Base-by-base conservation (phyloP, 2,888 invertebrate genomes). In the Caenorhabditis wallacei region DNA sequence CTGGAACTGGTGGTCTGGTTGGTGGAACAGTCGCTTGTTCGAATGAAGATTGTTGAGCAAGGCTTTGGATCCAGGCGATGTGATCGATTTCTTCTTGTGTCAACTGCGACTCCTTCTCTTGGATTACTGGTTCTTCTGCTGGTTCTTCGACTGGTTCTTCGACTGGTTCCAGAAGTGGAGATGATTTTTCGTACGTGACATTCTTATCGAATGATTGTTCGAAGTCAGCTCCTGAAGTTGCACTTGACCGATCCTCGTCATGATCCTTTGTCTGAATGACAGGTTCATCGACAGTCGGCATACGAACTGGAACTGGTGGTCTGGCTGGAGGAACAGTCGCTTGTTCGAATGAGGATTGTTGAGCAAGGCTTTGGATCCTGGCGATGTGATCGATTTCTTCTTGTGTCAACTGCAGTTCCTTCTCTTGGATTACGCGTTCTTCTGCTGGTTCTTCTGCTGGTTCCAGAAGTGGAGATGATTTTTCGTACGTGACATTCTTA, bases 331-430 rank as follows among this genome's bases (percentile, higher is more conserved):
- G 56, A 70, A 56, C 43, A 37, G 51, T 18, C 13, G 53, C 1
- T 53, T 53, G 22, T 3, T 75, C 75, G 26, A 75, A 75, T n/a
- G 70, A 78, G 1, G 53, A 57, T 22, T 71, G 56, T 37, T 76
- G 59, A 16, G 76, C 68, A 7, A 76, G 24, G 18, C 30, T 66
- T 37, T 66, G 66, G 13, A 76, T 76, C 66, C 57, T 59, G 5
- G 76, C 66, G 35, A 80, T 80, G 68, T 80, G 80, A 30, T 72
- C 76, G 22, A 76, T 56, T 20, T 76, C 76, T 26, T 66, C 66
- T 48, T 76, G 57, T 1, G 76, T 68, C 57, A 76, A 40, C 35
- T 43, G 64, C 24, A 51, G 56, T 53, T 69, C 24, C 26, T 57
- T 22, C 16, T 56, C 30, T 24, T 40, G 24, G 26, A 26, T 35